Evolutionary conservation across 2,113 vertebrate species (phyloP).

Genomic region (Melanostigma gelatinosum): DNA sequence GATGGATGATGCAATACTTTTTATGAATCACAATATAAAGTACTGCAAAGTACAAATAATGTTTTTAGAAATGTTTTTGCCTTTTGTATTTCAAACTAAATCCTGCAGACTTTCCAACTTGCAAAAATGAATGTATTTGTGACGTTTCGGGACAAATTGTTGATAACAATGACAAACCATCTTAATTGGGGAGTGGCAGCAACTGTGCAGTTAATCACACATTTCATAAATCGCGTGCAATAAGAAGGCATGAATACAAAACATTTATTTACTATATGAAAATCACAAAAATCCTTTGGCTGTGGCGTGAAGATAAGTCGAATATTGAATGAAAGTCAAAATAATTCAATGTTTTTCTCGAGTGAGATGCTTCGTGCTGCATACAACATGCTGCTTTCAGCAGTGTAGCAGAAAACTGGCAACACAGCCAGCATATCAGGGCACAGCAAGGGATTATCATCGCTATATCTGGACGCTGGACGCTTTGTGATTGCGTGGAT

Average conservation of each 20-base stretch:
- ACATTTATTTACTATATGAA: too few relatives aligned
- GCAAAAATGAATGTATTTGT: too few relatives aligned
- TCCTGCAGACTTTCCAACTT: background rate
- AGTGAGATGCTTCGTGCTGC: background rate
- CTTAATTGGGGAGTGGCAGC: too few relatives aligned
- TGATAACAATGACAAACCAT: too few relatives aligned
- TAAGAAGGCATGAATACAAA: too few relatives aligned
- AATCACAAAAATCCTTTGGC: background rate
- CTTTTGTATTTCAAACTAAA: too few relatives aligned
- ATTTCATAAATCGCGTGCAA: too few relatives aligned
- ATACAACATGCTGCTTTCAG: conserved; percentile 10
- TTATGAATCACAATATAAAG: background rate
- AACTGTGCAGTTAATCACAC: too few relatives aligned
- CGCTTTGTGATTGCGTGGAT: conserved; percentile 21
- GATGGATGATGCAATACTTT: background rate
- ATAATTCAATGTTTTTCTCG: background rate
- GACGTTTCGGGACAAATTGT: too few relatives aligned
- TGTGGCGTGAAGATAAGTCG: background rate
- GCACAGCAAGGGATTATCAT: conserved; percentile 40
- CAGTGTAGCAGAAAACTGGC: conserved; percentile 23
- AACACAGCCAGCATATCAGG: conserved; percentile 39
- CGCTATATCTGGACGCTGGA: conserved; percentile 39
- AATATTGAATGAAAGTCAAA: background rate
- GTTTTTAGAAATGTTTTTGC: background rate
- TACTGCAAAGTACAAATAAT: background rate